Percentiles rank a stretch among this genome's conserved stretches.
Conservation (phyloP, 2,888 invertebrate genomes). For the Eilema sororculum region DNA sequence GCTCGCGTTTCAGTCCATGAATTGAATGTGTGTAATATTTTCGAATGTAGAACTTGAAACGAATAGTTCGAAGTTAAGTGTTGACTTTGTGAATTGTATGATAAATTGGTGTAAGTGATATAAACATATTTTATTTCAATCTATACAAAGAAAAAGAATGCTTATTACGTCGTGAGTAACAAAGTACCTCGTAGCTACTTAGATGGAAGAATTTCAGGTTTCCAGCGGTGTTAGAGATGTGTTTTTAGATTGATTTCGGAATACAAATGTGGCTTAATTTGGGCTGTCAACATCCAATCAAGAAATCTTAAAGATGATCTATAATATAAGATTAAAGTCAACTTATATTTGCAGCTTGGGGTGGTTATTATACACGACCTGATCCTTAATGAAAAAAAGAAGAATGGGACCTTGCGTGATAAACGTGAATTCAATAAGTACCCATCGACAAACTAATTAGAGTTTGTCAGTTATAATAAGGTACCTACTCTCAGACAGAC, state of each 20-base stretch:
- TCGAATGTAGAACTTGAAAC: neutral
- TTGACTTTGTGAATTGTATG: neutral
- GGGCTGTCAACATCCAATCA: neutral
- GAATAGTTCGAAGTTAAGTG: neutral
- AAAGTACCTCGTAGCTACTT: neutral
- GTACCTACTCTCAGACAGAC: neutral
- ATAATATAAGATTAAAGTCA: too few relatives aligned
- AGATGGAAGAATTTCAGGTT: neutral
- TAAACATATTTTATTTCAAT: neutral
- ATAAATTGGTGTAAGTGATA: neutral
- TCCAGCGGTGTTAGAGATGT: neutral
- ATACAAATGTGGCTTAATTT: neutral
- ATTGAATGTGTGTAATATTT: neutral
- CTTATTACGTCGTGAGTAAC: too few relatives aligned
- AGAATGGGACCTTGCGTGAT: neutral
- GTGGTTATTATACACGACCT: neutral
- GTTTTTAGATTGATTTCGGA: neutral
- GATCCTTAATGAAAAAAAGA: neutral
- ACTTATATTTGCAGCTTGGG: neutral
- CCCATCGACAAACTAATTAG: neutral
- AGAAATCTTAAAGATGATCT: neutral
- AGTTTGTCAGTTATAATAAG: neutral
- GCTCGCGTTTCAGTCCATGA: neutral
- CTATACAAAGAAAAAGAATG: neutral
- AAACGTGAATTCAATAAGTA: neutral